These are phyloP conservation scores for Leucopsar rothschildi DNA, from an alignment of 2,113 vertebrate species.

Conservation along the genomic window DNA sequence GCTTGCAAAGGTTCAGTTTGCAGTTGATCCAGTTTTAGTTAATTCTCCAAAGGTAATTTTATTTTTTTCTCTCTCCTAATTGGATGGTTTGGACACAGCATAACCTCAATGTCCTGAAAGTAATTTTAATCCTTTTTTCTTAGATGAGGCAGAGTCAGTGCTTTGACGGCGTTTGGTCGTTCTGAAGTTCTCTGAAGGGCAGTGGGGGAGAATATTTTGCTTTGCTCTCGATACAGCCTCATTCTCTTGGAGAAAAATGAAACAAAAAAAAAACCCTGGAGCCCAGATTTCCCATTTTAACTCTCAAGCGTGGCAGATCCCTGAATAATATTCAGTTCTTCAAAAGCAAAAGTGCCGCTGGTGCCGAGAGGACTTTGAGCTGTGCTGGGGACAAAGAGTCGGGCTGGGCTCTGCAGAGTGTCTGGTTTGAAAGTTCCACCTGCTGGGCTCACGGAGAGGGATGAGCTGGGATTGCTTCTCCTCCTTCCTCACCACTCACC, in stretches of 20 bases:
- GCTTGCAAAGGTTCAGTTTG: neutral
- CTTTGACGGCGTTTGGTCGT: neutral
- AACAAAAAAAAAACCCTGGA: neutral
- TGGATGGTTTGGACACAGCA: conserved; percentile 10
- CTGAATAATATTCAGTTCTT: neutral
- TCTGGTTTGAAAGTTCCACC: neutral
- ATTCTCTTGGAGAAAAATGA: neutral
- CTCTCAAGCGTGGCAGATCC: neutral
- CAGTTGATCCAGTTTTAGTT: neutral
- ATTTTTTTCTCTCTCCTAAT: neutral
- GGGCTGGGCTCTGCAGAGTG: neutral
- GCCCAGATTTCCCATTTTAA: neutral
- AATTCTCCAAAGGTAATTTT: conserved; percentile 38
- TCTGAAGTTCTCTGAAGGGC: conserved; percentile 30
- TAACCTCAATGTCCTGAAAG: conserved; percentile 19
- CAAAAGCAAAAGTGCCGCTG: neutral
- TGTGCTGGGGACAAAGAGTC: neutral
- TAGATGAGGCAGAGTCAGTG: conserved; percentile 26
- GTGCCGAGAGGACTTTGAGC: neutral
- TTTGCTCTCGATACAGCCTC: neutral
- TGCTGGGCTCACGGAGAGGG: neutral
- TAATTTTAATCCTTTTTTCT: conserved; percentile 42
- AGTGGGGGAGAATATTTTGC: conserved; percentile 16
- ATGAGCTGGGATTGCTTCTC: conserved; percentile 14
- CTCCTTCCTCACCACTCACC: neutral